Percentiles rank a stretch among this genome's conserved stretches.
Conservation (phyloP, 2,888 invertebrate species). For the Chrysolina haemoptera region DNA sequence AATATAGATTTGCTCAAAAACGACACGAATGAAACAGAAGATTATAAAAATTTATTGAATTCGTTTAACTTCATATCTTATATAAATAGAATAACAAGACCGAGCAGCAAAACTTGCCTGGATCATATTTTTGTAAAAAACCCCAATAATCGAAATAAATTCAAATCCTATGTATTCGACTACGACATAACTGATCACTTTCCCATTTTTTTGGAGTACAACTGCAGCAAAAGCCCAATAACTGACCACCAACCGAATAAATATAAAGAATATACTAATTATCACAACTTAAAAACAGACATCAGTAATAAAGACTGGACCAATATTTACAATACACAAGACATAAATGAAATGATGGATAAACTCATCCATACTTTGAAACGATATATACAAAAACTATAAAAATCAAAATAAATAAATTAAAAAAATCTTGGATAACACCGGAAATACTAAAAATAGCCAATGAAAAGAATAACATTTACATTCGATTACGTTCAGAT, state of each 20-base stretch:
- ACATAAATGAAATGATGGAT: neutral
- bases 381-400: neutral
- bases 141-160: neutral
- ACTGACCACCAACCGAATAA: slow-evolving; percentile 1
- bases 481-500: neutral
- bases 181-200: neutral
- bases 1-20: slow-evolving; percentile 10
- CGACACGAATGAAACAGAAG: neutral
- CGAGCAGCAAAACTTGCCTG: neutral
- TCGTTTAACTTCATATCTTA: neutral
- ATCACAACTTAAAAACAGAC: neutral
- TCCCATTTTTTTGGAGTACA: neutral
- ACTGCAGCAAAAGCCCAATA: neutral
- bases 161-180: neutral
- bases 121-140: slow-evolving; percentile 1
- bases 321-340: neutral
- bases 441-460: neutral
- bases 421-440: neutral
- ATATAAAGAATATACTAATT: neutral
- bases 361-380: neutral
- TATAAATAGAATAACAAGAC: too few species aligned
- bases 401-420: neutral
- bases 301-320: neutral
- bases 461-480: neutral
- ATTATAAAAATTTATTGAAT: neutral